phyloP scores from a whole-genome alignment of 37 sponge, comb jelly and placozoan genomes.

The Dysidea cf. avara region DNA sequence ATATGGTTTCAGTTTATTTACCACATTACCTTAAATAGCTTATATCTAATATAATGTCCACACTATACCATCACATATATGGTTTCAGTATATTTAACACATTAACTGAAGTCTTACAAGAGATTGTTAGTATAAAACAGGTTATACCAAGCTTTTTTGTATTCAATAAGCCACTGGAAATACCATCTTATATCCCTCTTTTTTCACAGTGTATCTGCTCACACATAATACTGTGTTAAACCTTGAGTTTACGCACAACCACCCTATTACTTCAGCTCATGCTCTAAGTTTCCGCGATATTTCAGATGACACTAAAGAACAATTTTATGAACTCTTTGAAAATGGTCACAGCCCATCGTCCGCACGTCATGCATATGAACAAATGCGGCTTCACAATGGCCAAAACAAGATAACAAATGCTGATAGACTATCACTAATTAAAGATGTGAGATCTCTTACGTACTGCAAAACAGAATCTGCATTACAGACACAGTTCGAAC shows the following conservation, averaged over 20 bases:
- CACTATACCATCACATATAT: no score
- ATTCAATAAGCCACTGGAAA: no score
- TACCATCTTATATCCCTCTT: no score
- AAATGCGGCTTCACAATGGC: slow-evolving; percentile 24
- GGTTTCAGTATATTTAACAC: no score
- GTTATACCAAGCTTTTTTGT: no score
- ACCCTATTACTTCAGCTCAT: slow-evolving; percentile 8
- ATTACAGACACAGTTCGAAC: not conserved
- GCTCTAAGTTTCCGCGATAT: slow-evolving; percentile 1
- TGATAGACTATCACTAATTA: not conserved
- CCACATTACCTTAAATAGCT: no score
- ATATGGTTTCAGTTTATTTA: no score
- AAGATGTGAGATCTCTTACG: not conserved
- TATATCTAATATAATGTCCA: no score
- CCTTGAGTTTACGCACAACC: slow-evolving; percentile 1
- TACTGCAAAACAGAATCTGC: not conserved
- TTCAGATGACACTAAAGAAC: slow-evolving; percentile 11
- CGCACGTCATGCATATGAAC: not conserved
- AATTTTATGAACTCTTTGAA: slow-evolving; percentile 10
- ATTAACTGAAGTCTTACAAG: no score
- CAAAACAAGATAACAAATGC: slow-evolving; percentile 7
- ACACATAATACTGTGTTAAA: no score
- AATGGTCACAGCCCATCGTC: slow-evolving; percentile 10
- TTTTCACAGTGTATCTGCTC: no score
- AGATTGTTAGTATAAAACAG: no score